Evolutionary conservation across 2,797 vertebrate genomes (phyloP).

Genomic region (Huso huso): DNA sequence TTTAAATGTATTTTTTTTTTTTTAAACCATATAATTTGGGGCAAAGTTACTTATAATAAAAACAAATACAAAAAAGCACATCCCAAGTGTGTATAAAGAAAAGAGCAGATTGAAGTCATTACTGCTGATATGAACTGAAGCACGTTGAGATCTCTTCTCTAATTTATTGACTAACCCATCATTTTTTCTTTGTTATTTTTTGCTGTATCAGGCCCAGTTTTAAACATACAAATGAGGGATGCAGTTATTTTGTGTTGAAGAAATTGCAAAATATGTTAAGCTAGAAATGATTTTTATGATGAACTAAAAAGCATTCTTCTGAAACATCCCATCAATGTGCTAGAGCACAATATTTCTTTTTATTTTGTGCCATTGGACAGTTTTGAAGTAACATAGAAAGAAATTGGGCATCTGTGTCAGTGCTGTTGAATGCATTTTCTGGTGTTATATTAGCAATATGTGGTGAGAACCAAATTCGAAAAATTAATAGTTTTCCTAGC

Average conservation of each 20-base stretch:
- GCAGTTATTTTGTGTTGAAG: neutral
- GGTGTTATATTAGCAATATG: neutral
- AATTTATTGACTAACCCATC: constrained; percentile 44
- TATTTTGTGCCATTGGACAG: neutral
- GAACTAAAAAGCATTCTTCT: constrained; percentile 1
- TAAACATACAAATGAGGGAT: constrained; percentile 11
- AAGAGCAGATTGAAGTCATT: constrained; percentile 8
- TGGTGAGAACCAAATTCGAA: neutral
- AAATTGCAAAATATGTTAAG: neutral
- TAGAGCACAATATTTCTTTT: neutral
- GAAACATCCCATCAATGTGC: neutral
- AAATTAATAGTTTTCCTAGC: neutral
- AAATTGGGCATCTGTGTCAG: neutral
- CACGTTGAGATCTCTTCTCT: constrained; percentile 40
- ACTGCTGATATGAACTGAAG: constrained; percentile 11
- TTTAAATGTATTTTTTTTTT: no score
- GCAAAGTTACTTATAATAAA: no score
- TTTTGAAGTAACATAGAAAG: neutral
- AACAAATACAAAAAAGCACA: no score
- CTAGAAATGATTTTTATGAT: neutral
- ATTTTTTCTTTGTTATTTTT: constrained; percentile 46
- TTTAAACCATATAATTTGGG: no score
- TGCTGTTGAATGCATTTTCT: neutral
- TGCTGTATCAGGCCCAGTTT: constrained; percentile 34
- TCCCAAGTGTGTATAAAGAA: neutral